Evolutionary conservation across 2,113 vertebrate genomes (phyloP).

Genomic region (Dipodomys merriami): DNA sequence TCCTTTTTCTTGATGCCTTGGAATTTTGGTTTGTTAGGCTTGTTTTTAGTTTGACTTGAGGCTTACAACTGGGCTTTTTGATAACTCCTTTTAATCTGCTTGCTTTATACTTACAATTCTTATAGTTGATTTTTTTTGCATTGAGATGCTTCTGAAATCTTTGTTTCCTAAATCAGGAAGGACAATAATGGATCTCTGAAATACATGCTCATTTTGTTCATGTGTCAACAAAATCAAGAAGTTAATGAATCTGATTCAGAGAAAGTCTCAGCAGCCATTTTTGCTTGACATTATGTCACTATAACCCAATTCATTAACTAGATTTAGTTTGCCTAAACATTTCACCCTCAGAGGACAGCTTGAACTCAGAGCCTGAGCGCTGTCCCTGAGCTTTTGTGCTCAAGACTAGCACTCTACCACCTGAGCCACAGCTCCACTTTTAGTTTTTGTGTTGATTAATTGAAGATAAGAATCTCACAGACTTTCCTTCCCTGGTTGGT

Average conservation of each 20-base stretch:
- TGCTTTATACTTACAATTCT: background rate
- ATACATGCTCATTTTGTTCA: background rate
- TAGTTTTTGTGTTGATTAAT: no score
- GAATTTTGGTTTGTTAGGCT: background rate
- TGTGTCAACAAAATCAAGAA: background rate
- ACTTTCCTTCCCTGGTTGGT: no score
- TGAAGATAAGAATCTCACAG: no score
- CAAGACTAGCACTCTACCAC: no score
- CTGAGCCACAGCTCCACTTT: no score
- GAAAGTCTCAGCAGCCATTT: background rate
- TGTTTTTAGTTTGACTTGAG: conserved; percentile 32
- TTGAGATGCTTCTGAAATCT: background rate
- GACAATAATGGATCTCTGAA: background rate
- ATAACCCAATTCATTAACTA: background rate
- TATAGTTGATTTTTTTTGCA: no score
- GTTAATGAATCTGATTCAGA: conserved; percentile 19
- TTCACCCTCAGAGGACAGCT: background rate
- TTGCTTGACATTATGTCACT: background rate
- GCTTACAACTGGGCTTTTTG: background rate
- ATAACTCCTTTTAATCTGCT: background rate
- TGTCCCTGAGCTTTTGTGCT: no score
- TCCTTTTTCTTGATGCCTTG: background rate
- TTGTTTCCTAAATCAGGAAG: conserved; percentile 13
- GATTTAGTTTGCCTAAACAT: background rate
- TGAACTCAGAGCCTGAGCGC: no score